phyloP scores from a whole-genome alignment of 2,797 vertebrate species.

The Microctenopoma steveboyesi region DNA sequence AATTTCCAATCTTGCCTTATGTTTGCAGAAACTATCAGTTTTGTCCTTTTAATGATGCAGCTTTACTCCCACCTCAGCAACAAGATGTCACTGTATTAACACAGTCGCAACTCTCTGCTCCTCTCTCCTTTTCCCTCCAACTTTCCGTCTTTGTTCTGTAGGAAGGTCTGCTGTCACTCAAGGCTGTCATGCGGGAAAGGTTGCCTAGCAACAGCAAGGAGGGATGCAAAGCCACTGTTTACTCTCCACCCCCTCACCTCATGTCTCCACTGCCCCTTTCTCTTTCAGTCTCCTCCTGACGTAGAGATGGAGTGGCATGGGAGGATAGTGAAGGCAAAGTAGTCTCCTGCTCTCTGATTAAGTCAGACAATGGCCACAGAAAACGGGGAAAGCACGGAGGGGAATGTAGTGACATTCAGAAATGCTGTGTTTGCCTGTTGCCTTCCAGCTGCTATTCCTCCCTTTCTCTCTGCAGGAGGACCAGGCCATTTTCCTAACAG shows the following conservation, averaged over 20 bases:
- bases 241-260: slow-evolving; percentile 68
- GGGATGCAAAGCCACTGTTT: slow-evolving; percentile 68
- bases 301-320: slow-evolving; percentile 51
- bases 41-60: slow-evolving; percentile 2
- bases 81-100: slow-evolving; percentile 17
- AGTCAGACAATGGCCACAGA: slow-evolving; percentile 62
- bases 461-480: slow-evolving; percentile 56
- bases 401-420: slow-evolving; percentile 44
- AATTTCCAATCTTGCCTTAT: too few species aligned
- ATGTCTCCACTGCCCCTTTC: slow-evolving; percentile 51
- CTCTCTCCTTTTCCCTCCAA: slow-evolving; percentile 47
- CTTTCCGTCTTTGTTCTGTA: slow-evolving; percentile 68
- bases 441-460: slow-evolving; percentile 72
- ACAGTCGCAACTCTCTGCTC: slow-evolving; percentile 32
- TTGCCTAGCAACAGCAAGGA: slow-evolving; percentile 80
- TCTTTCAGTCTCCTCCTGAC: slow-evolving; percentile 26
- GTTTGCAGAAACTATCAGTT: too few species aligned
- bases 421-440: slow-evolving; percentile 63
- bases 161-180: slow-evolving; percentile 77
- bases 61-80: slow-evolving; percentile 25
- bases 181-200: slow-evolving; percentile 70
- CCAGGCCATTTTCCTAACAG: slow-evolving; percentile 58
- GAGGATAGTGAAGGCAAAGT: slow-evolving; percentile 38
- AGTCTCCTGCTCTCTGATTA: slow-evolving; percentile 50
- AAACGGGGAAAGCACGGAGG: slow-evolving; percentile 29